A percentile compares a stretch with the other conserved stretches of the same genome.
These are phyloP conservation scores for Xenopus laevis DNA, from an alignment of 2,113 vertebrate species.

Conservation along the genomic window DNA sequence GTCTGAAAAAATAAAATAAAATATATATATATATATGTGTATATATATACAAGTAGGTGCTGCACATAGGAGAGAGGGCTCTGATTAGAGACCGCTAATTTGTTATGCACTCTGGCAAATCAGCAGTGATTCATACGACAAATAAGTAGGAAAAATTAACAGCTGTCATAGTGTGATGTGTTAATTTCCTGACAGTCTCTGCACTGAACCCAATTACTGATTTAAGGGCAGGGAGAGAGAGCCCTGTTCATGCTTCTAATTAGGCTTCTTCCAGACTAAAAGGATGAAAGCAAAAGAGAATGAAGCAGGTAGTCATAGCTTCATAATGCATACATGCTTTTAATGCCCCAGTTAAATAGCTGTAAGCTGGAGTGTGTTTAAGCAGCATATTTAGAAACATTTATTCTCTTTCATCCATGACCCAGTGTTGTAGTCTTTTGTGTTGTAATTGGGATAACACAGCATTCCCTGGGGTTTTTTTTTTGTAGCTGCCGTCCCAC, in stretches of 20 bases:
- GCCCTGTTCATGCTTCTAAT: conserved; percentile 92
- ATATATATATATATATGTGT: conserved; percentile 17
- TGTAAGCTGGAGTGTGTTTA: conserved; percentile 73
- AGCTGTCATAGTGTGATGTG: conserved; percentile 99
- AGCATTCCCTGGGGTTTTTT: conserved; percentile 59
- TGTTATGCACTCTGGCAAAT: conserved; percentile 94
- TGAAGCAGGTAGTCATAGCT: conserved; percentile 75
- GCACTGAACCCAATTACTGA: conserved; percentile 99
- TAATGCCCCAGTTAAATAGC: conserved; percentile 73
- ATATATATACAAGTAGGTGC: conserved; percentile 59
- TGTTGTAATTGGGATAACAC: conserved; percentile 77
- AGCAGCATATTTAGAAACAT: conserved; percentile 80
- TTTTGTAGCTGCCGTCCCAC: conserved; percentile 55
- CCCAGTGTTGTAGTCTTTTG: conserved; percentile 65
- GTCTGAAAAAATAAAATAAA: conserved; percentile 51
- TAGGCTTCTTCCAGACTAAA: conserved; percentile 96
- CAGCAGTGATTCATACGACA: conserved; percentile 91
- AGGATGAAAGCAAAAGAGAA: conserved; percentile 90
- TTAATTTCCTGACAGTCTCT: conserved; percentile 99
- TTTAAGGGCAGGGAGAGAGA: conserved; percentile 95
- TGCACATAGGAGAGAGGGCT: conserved; percentile 71
- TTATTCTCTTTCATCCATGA: conserved; percentile 81
- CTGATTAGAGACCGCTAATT: conserved; percentile 96
- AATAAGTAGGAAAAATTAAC: conserved; percentile 95
- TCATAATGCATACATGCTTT: conserved; percentile 63